Conservation (phyloP, 2,888 invertebrate species). For the Spialia ferax region DNA sequence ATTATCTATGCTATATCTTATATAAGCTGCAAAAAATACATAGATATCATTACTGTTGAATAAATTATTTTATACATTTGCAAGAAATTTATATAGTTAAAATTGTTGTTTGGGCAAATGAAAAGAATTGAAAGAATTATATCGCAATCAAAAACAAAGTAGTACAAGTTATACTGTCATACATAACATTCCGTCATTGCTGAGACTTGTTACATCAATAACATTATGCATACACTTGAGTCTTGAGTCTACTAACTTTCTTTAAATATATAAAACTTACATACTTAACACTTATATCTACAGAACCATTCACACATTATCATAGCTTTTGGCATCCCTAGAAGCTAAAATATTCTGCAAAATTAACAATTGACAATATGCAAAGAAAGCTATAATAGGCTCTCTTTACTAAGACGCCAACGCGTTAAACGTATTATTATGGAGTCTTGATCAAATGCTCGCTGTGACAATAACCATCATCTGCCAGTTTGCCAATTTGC, state of each 20-base stretch:
- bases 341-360: conserved; percentile 13
- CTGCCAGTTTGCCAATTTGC: no score
- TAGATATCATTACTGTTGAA: no score
- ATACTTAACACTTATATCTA: conserved; percentile 17
- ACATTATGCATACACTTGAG: conserved; percentile 7
- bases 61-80: no score
- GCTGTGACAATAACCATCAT: no score
- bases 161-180: neutral
- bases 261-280: conserved; percentile 17
- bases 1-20: no score
- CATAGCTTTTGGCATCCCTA: conserved; percentile 20
- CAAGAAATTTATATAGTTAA: no score
- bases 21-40: no score
- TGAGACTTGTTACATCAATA: conserved; percentile 7
- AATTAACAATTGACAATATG: conserved; percentile 7
- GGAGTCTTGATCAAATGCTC: no score
- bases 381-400: neutral
- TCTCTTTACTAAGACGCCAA: no score
- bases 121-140: neutral
- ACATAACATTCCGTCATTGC: conserved; percentile 6
- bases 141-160: neutral
- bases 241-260: conserved; percentile 1
- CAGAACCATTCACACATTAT: conserved; percentile 13
- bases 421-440: no score
- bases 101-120: neutral